Evolutionary conservation across 2,888 invertebrate species (phyloP).

Genomic region (Stenichneumon culpator): DNA sequence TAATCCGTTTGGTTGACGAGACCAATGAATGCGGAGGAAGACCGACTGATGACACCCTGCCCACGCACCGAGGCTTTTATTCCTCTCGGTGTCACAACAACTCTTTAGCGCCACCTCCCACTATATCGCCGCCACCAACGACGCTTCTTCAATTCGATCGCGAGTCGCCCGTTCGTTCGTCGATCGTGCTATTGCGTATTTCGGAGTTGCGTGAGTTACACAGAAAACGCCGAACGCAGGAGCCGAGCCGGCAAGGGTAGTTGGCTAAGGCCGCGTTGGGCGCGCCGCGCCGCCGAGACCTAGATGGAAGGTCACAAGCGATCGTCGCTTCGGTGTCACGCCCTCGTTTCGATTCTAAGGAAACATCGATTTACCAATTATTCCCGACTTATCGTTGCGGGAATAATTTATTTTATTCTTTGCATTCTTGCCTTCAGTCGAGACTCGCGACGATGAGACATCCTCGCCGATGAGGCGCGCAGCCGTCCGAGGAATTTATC

Average conservation of each 20-base stretch:
- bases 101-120: conserved; percentile 70
- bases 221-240: conserved; percentile 35
- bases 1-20: conserved; percentile 59
- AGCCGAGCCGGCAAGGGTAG: conserved; percentile 73
- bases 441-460: not conserved
- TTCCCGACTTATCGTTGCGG: not conserved
- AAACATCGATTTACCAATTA: conserved; percentile 20
- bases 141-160: conserved; percentile 21
- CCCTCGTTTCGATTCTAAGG: conserved; percentile 39
- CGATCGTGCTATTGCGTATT: conserved; percentile 62
- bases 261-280: conserved; percentile 72
- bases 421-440: not conserved
- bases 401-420: not conserved
- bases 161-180: conserved; percentile 32
- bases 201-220: conserved; percentile 50
- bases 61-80: conserved; percentile 73
- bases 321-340: conserved; percentile 29
- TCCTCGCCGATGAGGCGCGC: not conserved
- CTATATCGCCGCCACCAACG: conserved; percentile 52
- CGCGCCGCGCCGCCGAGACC: conserved; percentile 54
- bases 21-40: conserved; percentile 70
- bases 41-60: conserved; percentile 75
- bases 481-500: not conserved
- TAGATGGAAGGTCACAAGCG: conserved; percentile 67
- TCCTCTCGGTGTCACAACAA: conserved; percentile 77